Base-by-base conservation (phyloP, 2,888 invertebrate genomes). In the Scaptomyza flava region DNA sequence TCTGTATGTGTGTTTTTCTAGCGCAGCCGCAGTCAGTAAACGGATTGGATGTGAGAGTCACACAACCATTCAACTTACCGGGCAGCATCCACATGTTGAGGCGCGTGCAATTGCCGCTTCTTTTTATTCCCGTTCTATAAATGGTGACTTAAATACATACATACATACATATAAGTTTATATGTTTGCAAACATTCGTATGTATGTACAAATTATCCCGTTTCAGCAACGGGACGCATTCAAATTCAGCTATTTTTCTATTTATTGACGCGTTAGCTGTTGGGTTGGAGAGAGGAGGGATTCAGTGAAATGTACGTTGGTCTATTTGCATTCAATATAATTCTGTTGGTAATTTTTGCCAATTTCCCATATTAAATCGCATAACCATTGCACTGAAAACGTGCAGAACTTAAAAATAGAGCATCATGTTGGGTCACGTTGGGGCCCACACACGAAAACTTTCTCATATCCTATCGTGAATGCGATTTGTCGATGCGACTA, bases 41-140 rank as follows among this genome's bases (percentile, higher is more conserved):
- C 42, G 56, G 59, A 52, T 60, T 72, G 51, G 51, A 60, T 54
- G 12, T 45, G 54, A 57, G 52, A 62, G 57, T 47, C 72, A 69
- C 59, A 61, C 64, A 68, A 77, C 57, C 56, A 64, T 61, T 71
- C 63, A 72, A 68, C 47, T 86, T 62, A 83, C 77, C 87, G 78
- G 81, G 71, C 81, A 83, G 71, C 77, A 77, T 86, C 78, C 81
- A 82, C 87, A 82, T 87, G 87, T 82, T 87, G 81, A 87, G 54
- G 70, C 64, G 62, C 63, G 62, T 83, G 79, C 72, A 78, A 54
- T 76, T 63, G 34, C 61, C 58, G 65, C 62, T 65, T 65, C 48
- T 51, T 62, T 51, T 56, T 14, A 38, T 41, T 41, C n/a, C 56
- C 34, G 50, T 54, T 57, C 45, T 53, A 36, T 43, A 23, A 41